Evolutionary conservation across 2,797 vertebrate genomes (phyloP).

Genomic region (Chiloscyllium punctatum): DNA sequence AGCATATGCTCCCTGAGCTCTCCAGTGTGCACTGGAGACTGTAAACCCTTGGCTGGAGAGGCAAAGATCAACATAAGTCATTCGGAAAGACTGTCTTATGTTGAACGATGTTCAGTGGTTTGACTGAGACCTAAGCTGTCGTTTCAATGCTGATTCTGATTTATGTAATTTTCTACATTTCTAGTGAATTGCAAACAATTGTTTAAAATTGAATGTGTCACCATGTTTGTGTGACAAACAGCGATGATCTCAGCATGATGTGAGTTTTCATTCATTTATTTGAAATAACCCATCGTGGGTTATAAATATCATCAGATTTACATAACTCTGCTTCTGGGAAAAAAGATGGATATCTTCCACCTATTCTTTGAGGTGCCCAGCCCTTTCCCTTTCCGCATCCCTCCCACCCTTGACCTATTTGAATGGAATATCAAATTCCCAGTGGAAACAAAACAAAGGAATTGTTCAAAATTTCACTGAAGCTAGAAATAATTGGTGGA

Average conservation of each 20-base stretch:
- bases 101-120: not conserved
- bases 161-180: not conserved
- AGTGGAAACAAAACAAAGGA: conserved; percentile 23
- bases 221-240: not conserved
- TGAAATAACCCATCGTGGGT: not conserved
- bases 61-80: not conserved
- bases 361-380: conserved; percentile 47
- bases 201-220: not conserved
- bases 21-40: not conserved
- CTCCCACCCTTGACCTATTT: conserved; percentile 17
- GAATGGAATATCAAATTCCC: conserved; percentile 24
- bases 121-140: not conserved
- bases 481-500: not conserved
- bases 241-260: not conserved
- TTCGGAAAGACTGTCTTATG: not conserved
- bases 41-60: not conserved
- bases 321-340: rapidly evolving
- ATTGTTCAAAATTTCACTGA: not conserved
- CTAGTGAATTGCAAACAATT: not conserved
- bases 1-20: not conserved
- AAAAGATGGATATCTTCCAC: conserved; percentile 40
- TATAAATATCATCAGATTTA: not conserved
- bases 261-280: conserved; percentile 25
- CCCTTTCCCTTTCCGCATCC: conserved; percentile 39
- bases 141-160: not conserved